Base-by-base conservation (phyloP, 2,888 invertebrate genomes). In the Drosophila aldrichi region DNA sequence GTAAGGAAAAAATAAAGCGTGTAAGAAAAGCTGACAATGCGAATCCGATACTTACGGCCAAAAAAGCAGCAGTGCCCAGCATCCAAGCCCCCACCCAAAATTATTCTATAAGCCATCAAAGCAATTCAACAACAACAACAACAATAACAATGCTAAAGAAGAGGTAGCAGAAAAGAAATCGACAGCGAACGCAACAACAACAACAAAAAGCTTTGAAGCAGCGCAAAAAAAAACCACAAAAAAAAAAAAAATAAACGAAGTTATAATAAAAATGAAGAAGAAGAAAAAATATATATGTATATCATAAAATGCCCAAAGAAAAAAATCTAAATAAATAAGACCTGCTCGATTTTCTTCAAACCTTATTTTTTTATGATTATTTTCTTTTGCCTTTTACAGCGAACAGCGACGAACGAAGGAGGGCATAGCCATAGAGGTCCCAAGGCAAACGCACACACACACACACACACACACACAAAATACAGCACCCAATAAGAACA, bases 1-100 rank as follows among this genome's bases (percentile, higher is more conserved):
- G 68, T 2, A 49, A 14, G 14, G 36, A 48, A 61, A 72, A 75
- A 61, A 66, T 64, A 63, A 71, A 79, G 55, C 54, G 64, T 64
- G 69, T 70, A 82, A 74, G 84, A 81, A 87, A 86, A 88, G 82
- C 82, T 88, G 87, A 89, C 89, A 90, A 83, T 88, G 85, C 80
- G 84, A 90, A 90, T 87, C 82, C 80, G 87, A 90, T 88, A 90
- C 85, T 82, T 84, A 79, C 67, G 62, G 51, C 72, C 59, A 70
- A 77, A 75, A 60, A 51, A 67, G 51, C 61, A 46, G 64, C 62
- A 70, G 25, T 40, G 29, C 46, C 46, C n/a, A 48, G 29, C 48
- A 29, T 48, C 55, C 62, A 25, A 18, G 25, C 62, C 56, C 29
- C 60, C 41, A 32, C 16, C 55, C 41, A 32, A 41, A 62, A 55